These are phyloP conservation scores for Congeria kusceri DNA, from an alignment of 2,888 invertebrate genomes.

Conservation along the genomic window DNA sequence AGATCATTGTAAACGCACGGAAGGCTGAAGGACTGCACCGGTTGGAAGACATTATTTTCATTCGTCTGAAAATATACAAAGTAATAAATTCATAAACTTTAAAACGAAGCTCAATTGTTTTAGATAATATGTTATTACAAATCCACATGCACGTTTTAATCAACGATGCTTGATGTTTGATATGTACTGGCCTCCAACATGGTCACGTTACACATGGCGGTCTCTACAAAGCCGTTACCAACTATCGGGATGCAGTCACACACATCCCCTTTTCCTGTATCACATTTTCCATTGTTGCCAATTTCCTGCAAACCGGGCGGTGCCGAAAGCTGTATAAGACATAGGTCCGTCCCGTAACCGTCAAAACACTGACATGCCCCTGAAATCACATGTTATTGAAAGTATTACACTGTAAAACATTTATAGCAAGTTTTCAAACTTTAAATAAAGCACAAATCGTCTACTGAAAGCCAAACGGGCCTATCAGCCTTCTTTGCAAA, in stretches of 20 bases:
- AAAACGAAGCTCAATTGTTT: too few species aligned
- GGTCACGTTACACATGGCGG: constrained; percentile 14
- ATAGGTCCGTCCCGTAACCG: constrained; percentile 28
- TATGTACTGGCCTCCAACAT: constrained; percentile 6
- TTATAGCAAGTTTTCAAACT: too few species aligned
- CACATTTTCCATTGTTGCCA: constrained; percentile 29
- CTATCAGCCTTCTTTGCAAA: too few species aligned
- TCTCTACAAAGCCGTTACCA: constrained; percentile 32
- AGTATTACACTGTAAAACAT: too few species aligned
- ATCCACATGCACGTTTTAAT: background rate
- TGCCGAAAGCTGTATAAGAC: constrained; percentile 12
- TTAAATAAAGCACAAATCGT: too few species aligned
- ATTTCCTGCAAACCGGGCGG: constrained; percentile 18
- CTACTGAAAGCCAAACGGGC: too few species aligned
- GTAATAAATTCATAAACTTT: too few species aligned
- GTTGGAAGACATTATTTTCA: background rate
- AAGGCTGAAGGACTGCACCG: background rate
- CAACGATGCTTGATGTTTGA: too few species aligned
- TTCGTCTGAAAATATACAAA: background rate
- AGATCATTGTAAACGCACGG: background rate
- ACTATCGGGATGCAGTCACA: constrained; percentile 34
- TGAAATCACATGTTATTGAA: background rate
- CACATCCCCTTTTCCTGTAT: constrained; percentile 1
- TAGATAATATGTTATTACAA: background rate
- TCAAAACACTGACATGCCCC: constrained; percentile 24